phyloP scores from a whole-genome alignment of 2,113 vertebrate species.

The Sylvietta virens region DNA sequence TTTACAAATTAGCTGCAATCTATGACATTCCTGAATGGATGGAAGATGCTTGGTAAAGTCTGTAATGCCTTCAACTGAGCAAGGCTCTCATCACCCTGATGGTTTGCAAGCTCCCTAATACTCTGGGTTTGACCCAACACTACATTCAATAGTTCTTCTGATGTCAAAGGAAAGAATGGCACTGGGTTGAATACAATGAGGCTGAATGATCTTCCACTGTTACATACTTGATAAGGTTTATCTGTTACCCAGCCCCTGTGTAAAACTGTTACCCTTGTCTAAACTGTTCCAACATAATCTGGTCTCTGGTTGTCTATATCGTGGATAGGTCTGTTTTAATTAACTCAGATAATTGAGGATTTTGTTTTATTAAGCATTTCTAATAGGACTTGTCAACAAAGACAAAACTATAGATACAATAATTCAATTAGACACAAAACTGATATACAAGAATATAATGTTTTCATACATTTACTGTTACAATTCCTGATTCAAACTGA shows the following conservation, averaged over 20 bases:
- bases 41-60: neutral
- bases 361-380: neutral
- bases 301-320: neutral
- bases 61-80: neutral
- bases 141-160: neutral
- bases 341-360: neutral
- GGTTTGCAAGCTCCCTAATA: neutral
- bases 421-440: neutral
- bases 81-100: neutral
- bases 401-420: neutral
- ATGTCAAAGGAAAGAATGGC: neutral
- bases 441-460: neutral
- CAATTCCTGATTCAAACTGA: neutral
- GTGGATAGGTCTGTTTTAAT: neutral
- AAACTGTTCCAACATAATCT: neutral
- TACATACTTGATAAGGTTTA: neutral
- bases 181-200: neutral
- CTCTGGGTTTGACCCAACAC: neutral
- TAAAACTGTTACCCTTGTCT: neutral
- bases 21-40: neutral
- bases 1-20: neutral
- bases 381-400: neutral
- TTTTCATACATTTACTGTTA: neutral
- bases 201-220: neutral
- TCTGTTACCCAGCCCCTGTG: neutral